These are phyloP conservation scores for Spinus olivaceus DNA, from an alignment of 2,797 vertebrate genomes.

Conservation along the genomic window DNA sequence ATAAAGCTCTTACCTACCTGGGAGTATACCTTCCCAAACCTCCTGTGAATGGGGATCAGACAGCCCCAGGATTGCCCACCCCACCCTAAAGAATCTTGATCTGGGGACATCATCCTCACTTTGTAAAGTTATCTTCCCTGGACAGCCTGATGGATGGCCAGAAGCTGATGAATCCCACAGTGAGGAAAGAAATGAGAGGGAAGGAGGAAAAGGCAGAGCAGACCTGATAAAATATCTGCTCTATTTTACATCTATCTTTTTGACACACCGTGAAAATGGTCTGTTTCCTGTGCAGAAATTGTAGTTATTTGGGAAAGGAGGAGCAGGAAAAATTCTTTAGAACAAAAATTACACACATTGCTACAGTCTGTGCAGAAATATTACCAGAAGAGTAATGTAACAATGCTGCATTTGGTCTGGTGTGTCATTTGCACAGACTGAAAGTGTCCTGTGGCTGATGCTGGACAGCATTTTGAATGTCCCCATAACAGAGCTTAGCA, in stretches of 20 bases:
- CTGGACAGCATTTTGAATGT: neutral
- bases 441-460: neutral
- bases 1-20: neutral
- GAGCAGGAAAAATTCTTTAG: neutral
- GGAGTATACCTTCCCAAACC: neutral
- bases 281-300: neutral
- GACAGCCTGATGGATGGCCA: neutral
- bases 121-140: neutral
- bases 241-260: neutral
- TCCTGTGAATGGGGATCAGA: neutral
- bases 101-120: neutral
- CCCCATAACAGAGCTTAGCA: neutral
- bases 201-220: neutral
- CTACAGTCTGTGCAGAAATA: neutral
- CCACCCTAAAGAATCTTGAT: neutral
- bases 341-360: neutral
- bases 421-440: neutral
- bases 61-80: neutral
- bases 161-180: neutral
- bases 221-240: neutral
- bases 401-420: neutral
- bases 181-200: neutral
- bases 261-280: rapidly evolving
- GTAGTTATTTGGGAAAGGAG: neutral
- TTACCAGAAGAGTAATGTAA: neutral